Percentiles rank a stretch among this genome's conserved stretches.
Evolutionary conservation across 2,113 vertebrate species (phyloP).

Genomic region (Rhabdomys dilectus): DNA sequence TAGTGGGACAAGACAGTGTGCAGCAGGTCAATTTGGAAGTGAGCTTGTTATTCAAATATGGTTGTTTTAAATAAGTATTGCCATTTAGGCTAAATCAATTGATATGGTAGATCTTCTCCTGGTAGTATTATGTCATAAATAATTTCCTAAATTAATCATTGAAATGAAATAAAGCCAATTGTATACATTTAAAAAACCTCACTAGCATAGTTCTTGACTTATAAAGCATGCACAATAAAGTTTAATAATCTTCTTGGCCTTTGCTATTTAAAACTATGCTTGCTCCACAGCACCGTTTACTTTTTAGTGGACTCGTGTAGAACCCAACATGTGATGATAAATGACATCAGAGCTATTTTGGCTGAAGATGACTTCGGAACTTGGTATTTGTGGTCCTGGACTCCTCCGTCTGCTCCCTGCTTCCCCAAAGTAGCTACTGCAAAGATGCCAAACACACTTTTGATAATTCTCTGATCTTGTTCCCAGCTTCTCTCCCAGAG

Average conservation of each 20-base stretch:
- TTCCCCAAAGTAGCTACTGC: too few species aligned
- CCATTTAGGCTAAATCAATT: neutral
- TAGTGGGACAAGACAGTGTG: neutral
- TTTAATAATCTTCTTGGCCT: neutral
- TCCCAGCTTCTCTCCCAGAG: fast-evolving
- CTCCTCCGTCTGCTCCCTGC: neutral
- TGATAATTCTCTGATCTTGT: neutral
- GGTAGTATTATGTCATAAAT: neutral
- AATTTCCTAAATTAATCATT: neutral
- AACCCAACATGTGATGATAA: neutral
- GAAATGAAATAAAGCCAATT: conserved; percentile 17
- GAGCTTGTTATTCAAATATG: conserved; percentile 35
- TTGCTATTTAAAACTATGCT: neutral
- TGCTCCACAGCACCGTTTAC: neutral
- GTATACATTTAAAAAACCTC: neutral
- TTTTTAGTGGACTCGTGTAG: neutral
- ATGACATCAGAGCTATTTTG: neutral
- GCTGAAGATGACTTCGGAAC: neutral
- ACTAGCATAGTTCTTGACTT: neutral
- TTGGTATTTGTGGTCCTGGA: neutral
- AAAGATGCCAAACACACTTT: neutral
- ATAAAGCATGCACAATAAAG: neutral
- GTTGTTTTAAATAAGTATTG: neutral
- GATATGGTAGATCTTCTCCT: conserved; percentile 15
- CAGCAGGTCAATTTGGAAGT: neutral